phyloP scores from a whole-genome alignment of 2,113 vertebrate species.

The Progne subis region DNA sequence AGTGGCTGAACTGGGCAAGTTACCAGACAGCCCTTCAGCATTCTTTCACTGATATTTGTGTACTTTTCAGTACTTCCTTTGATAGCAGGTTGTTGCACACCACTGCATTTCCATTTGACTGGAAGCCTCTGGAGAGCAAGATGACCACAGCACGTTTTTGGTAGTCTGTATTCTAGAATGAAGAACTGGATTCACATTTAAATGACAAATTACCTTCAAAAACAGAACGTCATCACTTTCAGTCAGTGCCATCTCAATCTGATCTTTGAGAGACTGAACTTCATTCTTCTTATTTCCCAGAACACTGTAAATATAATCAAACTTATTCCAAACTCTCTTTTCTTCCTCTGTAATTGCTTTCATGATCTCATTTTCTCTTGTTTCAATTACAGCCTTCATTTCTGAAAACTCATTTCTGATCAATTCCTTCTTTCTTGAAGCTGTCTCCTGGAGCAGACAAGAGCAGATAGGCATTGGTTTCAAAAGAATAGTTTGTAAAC shows the following conservation, averaged over 20 bases:
- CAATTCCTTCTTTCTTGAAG: constrained; percentile 65
- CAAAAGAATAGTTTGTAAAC: neutral
- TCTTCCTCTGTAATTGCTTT: constrained; percentile 79
- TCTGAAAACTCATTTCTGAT: constrained; percentile 78
- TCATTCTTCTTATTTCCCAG: constrained; percentile 78
- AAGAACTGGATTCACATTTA: neutral
- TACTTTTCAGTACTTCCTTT: neutral
- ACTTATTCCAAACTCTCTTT: constrained; percentile 75
- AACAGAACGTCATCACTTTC: constrained; percentile 80
- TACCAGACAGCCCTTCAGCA: neutral
- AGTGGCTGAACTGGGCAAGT: neutral
- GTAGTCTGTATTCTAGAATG: neutral
- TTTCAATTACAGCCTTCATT: constrained; percentile 79
- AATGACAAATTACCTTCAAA: constrained; percentile 81
- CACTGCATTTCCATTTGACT: neutral
- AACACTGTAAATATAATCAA: constrained; percentile 64
- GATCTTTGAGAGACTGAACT: constrained; percentile 73
- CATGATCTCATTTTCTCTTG: constrained; percentile 72
- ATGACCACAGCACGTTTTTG: neutral
- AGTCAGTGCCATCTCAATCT: constrained; percentile 75
- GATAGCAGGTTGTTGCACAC: neutral
- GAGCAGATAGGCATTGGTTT: neutral
- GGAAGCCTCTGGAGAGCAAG: neutral
- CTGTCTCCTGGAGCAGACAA: constrained; percentile 72
- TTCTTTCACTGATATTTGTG: neutral